Percentiles rank a stretch among this genome's conserved stretches.
These are phyloP conservation scores for Anagyrus pseudococci DNA, from an alignment of 2,888 invertebrate species.

Conservation along the genomic window DNA sequence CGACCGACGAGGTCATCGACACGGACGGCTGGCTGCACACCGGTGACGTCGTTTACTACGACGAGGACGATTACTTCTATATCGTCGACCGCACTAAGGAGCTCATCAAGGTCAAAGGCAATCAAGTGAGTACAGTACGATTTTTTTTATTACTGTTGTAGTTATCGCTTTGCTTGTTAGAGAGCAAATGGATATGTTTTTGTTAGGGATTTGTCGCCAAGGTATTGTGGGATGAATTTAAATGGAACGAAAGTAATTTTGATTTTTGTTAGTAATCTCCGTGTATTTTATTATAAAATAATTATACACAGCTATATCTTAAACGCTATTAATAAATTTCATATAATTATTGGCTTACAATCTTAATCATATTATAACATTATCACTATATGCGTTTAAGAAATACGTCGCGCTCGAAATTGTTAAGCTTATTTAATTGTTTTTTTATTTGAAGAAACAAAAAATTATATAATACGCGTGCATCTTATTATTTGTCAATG, in stretches of 20 bases:
- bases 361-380: constrained; percentile 38
- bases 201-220: background rate
- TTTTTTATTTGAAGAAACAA: no score
- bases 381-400: background rate
- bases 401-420: background rate
- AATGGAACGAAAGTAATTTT: no score
- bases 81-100: constrained; percentile 82
- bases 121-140: constrained; percentile 69
- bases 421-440: background rate
- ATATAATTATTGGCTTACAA: constrained; percentile 45
- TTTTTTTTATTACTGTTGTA: background rate
- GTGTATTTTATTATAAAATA: constrained; percentile 60
- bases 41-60: constrained; percentile 81
- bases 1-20: constrained; percentile 76
- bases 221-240: background rate
- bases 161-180: no score
- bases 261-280: constrained; percentile 52
- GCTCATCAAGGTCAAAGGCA: constrained; percentile 85
- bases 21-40: constrained; percentile 82
- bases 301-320: constrained; percentile 52
- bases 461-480: no score
- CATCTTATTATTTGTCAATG: background rate
- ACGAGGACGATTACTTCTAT: constrained; percentile 76
- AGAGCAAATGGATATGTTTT: no score
- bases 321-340: constrained; percentile 41